phyloP scores from a whole-genome alignment of 2,888 invertebrate genomes.

The Helobdella robusta region DNA sequence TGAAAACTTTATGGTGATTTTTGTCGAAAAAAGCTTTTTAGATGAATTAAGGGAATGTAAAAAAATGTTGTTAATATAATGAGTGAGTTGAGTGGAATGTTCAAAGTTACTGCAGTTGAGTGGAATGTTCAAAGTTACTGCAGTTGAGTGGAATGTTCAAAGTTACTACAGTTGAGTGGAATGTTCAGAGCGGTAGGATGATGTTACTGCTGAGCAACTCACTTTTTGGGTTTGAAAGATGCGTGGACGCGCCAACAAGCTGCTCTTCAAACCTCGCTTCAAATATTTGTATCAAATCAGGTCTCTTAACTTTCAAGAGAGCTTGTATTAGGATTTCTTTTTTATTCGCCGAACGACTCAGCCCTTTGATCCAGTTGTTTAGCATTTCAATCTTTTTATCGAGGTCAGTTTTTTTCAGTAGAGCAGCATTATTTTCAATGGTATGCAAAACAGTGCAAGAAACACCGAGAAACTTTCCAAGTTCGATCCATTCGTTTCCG shows the following conservation, averaged over 20 bases:
- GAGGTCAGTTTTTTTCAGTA: constrained; percentile 6
- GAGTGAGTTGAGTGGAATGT: not conserved
- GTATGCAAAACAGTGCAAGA: constrained; percentile 16
- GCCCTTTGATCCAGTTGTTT: constrained; percentile 25
- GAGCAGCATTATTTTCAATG: constrained; percentile 10
- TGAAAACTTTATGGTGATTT: too few species aligned
- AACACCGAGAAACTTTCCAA: constrained; percentile 21
- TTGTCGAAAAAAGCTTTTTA: too few species aligned
- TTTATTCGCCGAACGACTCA: constrained; percentile 23
- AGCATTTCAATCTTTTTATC: constrained; percentile 22
- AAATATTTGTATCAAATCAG: constrained; percentile 14
- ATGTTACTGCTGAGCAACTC: too few species aligned
- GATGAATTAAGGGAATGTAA: too few species aligned
- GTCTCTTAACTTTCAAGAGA: constrained; percentile 7
- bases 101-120: not conserved
- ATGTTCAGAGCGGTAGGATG: too few species aligned
- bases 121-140: not conserved
- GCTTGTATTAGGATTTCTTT: constrained; percentile 5
- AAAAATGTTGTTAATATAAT: too few species aligned
- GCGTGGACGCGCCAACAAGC: too few species aligned
- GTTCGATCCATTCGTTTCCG: constrained; percentile 23
- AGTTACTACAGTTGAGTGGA: too few species aligned
- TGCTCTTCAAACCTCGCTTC: too few species aligned
- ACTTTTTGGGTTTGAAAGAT: too few species aligned
- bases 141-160: too few species aligned